phyloP scores from a whole-genome alignment of 2,113 vertebrate genomes.

The Phrynosoma platyrhinos region DNA sequence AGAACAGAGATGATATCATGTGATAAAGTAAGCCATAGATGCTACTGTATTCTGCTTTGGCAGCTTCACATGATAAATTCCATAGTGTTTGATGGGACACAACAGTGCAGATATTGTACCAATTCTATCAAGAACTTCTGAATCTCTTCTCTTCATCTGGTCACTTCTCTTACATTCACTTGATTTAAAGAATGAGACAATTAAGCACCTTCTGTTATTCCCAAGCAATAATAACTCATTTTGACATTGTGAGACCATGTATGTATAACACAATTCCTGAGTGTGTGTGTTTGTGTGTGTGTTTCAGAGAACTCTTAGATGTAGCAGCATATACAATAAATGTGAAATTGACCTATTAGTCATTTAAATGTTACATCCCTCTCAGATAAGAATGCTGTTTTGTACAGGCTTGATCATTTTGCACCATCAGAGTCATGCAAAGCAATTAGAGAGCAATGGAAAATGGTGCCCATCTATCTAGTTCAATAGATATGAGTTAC shows the following conservation, averaged over 20 bases:
- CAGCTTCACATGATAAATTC: too few species aligned
- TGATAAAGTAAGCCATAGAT: too few species aligned
- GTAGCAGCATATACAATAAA: neutral
- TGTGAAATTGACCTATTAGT: conserved; percentile 15
- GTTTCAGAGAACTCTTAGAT: neutral
- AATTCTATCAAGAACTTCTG: too few species aligned
- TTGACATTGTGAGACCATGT: neutral
- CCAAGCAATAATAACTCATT: neutral
- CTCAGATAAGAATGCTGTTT: neutral
- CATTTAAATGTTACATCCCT: neutral
- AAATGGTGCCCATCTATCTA: neutral
- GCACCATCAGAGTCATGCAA: neutral
- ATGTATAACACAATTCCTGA: neutral
- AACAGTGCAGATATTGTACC: neutral
- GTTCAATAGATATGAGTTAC: conserved; percentile 13
- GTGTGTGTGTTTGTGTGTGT: neutral
- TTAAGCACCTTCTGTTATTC: neutral
- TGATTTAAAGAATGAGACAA: neutral
- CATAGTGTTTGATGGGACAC: neutral
- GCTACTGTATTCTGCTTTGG: too few species aligned
- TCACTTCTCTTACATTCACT: neutral
- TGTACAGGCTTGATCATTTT: conserved; percentile 10
- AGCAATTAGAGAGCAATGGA: neutral
- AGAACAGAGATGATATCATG: too few species aligned
- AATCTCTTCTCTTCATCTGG: neutral